Conservation (phyloP, 2,797 vertebrate species). For the Botia kubotai region DNA sequence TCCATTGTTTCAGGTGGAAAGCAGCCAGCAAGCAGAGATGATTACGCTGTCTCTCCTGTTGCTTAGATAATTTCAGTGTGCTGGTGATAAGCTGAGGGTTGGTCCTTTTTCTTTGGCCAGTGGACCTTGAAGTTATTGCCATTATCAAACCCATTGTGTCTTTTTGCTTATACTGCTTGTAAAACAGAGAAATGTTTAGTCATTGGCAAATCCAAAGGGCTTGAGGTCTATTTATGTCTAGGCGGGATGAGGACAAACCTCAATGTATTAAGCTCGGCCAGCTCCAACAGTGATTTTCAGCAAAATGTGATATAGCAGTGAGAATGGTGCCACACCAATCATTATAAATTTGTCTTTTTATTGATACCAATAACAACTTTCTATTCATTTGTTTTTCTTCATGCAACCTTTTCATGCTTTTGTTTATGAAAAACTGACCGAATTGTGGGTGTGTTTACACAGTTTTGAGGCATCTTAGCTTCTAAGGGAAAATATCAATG, state of each 20-base stretch:
- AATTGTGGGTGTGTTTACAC: no score
- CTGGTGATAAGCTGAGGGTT: conserved; percentile 31
- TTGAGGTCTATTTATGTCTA: neutral
- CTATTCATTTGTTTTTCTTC: no score
- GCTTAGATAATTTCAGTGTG: conserved; percentile 78
- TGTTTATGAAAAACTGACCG: no score
- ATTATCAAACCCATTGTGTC: conserved; percentile 17
- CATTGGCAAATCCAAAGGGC: neutral
- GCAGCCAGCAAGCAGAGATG: conserved; percentile 75
- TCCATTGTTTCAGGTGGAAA: conserved; percentile 87
- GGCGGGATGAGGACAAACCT: neutral
- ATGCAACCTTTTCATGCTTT: no score
- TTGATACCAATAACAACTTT: no score
- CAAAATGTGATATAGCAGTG: no score
- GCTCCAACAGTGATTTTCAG: neutral
- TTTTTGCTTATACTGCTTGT: neutral
- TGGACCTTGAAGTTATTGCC: conserved; percentile 15
- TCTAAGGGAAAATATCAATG: neutral
- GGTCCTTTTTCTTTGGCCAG: conserved; percentile 7
- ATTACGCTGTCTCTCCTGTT: conserved; percentile 80
- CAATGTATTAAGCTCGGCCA: neutral
- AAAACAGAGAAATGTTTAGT: neutral
- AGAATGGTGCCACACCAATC: no score
- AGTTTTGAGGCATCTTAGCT: no score
- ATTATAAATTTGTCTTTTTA: no score